Evolutionary conservation across 2,113 vertebrate species (phyloP), one percentile per base, ranked within the genome.

Genomic region (Caranx melampygus): DNA sequence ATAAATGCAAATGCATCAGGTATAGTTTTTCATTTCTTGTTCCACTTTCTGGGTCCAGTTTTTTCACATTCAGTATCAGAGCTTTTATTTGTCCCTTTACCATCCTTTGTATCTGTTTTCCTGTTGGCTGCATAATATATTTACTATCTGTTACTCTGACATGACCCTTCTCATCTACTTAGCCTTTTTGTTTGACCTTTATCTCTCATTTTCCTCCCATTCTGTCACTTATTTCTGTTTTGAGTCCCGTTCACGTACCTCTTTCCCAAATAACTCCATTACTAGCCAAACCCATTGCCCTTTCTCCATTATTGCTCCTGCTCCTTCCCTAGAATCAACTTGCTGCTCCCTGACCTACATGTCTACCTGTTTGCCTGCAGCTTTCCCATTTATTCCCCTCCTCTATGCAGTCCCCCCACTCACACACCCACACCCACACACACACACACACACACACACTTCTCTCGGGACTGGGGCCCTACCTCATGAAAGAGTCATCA

Each of bases 401-500:
- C 55, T 51, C 52, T 42, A 52, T 59, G 31, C 76, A 77, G 84
- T 66, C 35, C 57, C 72, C 40, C 57, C 63, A 70, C 67, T 37
- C 64, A 65, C 69, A 35, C 61, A 52, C 76, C 59, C 74, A 68
- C n/a, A 73, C 82, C 78, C 76, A 77, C 84, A 66, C 45, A 69
- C 37, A 44, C 31, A 64, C 35, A 57, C 72, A 35, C 57, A 61
- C 74, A 64, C 81, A 76, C 84, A 57, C 76, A 42, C 75, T 45
- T 66, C 79, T 83, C 71, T 14, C 3, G 55, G 70, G 81, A 87
- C 79, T n/a, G 4, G 37, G 74, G 78, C 72, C 84, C 71, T 84
- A 92, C 88, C 92, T 92, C 92, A 92, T 91, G 88, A 92, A 93
- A 92, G 87, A 94, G 92, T 92, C 92, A 93, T 93, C 89, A 92